phyloP scores from a whole-genome alignment of 1,140 invertebrate species.

The Polyergus mexicanus region DNA sequence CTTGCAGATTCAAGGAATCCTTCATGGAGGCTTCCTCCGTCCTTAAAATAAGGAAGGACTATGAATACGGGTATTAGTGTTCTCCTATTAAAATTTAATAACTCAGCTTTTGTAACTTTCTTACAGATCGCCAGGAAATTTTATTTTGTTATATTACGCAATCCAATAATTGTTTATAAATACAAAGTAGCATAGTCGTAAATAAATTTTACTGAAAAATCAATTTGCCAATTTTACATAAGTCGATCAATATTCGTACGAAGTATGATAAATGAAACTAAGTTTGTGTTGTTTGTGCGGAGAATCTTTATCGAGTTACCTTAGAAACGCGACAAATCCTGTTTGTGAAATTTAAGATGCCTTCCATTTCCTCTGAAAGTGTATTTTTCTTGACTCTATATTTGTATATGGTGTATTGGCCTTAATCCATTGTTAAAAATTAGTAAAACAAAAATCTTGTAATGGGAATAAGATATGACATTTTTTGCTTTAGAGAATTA shows the following conservation, averaged over 20 bases:
- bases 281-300: conserved; percentile 53
- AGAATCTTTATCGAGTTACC: conserved; percentile 71
- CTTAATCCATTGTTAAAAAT: conserved; percentile 2
- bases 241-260: conserved; percentile 12
- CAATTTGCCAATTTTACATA: conserved; percentile 25
- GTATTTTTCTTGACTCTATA: conserved; percentile 1
- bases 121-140: conserved; percentile 29
- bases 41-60: too few species aligned
- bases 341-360: conserved; percentile 68
- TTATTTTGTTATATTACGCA: conserved; percentile 30
- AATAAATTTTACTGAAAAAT: conserved; percentile 63
- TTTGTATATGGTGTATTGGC: conserved; percentile 4
- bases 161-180: neutral
- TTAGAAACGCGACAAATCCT: conserved; percentile 43
- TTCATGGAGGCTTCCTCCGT: too few species aligned
- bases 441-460: neutral
- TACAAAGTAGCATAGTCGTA: conserved; percentile 10
- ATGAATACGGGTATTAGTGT: too few species aligned
- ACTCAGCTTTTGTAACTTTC: conserved; percentile 12
- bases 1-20: too few species aligned
- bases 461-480: neutral
- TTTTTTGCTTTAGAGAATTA: neutral
- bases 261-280: neutral
- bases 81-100: conserved; percentile 51
- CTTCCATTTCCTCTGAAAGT: conserved; percentile 62